Conservation (phyloP, 2,888 invertebrate genomes). For the Gryllus longicercus region DNA sequence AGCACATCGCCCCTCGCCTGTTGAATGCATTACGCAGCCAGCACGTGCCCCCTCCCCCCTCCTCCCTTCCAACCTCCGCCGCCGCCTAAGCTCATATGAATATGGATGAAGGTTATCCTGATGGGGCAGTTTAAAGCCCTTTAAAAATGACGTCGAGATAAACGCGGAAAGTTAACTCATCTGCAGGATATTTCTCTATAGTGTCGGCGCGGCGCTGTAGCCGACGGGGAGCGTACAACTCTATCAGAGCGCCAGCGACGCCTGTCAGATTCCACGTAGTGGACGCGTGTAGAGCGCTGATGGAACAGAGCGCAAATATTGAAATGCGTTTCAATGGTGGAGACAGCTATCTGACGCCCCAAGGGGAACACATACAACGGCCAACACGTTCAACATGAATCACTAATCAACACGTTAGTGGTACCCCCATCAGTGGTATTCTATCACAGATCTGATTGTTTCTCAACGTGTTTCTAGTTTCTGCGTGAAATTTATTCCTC, state of each 20-base stretch:
- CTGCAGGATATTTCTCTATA: conserved; percentile 6
- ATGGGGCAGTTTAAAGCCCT: conserved; percentile 1
- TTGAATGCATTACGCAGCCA: background rate
- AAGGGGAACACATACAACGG: too few species aligned
- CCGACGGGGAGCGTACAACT: background rate
- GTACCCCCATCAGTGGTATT: too few species aligned
- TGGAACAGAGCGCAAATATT: too few species aligned
- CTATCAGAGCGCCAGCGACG: background rate
- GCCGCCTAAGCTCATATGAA: background rate
- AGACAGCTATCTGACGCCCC: too few species aligned
- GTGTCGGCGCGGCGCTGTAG: background rate
- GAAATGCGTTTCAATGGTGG: too few species aligned
- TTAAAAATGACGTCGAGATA: conserved; percentile 7
- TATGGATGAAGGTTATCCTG: conserved; percentile 17
- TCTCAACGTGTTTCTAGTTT: too few species aligned
- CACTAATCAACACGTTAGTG: too few species aligned
- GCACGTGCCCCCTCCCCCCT: background rate
- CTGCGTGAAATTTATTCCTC: too few species aligned
- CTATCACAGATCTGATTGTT: too few species aligned
- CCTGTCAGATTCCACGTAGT: background rate
- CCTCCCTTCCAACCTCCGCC: background rate
- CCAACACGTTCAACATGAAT: too few species aligned
- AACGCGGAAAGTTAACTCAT: background rate
- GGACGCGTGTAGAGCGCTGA: too few species aligned
- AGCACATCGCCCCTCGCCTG: background rate